phyloP scores from a whole-genome alignment of 2,113 vertebrate species.

The Eurystomus gularis region DNA sequence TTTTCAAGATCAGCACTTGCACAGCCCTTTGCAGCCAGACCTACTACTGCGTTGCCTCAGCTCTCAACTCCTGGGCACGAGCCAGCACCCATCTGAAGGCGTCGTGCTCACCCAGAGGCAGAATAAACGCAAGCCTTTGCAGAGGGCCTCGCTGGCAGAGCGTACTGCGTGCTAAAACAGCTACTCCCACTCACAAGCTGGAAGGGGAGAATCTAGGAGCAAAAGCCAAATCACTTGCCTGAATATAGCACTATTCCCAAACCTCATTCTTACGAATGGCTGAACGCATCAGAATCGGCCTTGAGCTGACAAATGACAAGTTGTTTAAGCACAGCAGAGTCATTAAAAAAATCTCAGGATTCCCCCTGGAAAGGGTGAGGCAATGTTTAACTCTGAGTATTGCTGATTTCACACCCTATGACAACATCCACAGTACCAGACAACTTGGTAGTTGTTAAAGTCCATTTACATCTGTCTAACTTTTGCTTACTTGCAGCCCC shows the following conservation, averaged over 20 bases:
- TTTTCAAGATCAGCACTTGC: background rate
- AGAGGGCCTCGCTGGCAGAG: background rate
- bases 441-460: background rate
- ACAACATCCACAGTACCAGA: background rate
- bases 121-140: background rate
- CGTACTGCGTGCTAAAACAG: accelerated
- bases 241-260: background rate
- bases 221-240: background rate
- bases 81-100: background rate
- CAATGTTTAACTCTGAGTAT: background rate
- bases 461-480: background rate
- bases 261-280: background rate
- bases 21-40: background rate
- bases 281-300: background rate
- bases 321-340: background rate
- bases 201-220: background rate
- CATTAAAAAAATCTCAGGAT: background rate
- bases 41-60: background rate
- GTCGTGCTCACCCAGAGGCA: accelerated
- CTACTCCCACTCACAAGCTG: background rate
- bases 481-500: background rate
- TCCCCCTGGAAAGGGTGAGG: background rate
- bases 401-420: background rate
- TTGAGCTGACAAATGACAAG: background rate
- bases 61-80: accelerated